Conservation (phyloP, 37 sponge, comb jelly and placozoan species). For the Diacarnus erythraeanus region DNA sequence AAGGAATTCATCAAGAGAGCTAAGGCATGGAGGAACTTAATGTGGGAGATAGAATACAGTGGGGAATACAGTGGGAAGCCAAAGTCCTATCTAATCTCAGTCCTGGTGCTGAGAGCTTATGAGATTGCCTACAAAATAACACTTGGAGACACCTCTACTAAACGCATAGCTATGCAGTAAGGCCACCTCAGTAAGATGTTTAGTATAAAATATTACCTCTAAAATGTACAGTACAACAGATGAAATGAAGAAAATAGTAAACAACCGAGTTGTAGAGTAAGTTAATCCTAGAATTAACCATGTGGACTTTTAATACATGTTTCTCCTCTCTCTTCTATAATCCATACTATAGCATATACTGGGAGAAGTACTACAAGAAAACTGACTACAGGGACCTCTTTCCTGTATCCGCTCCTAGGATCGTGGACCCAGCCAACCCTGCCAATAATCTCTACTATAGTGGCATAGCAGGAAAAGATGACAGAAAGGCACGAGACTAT, state of each 20-base stretch:
- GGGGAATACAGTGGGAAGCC: constrained; percentile 19
- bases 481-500: not conserved
- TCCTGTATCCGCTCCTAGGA: constrained; percentile 29
- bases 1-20: constrained; percentile 54
- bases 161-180: constrained; percentile 1
- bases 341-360: not conserved
- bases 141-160: not conserved
- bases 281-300: not conserved
- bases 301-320: too few species aligned
- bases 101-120: constrained; percentile 44
- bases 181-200: not conserved
- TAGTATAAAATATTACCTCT: not conserved
- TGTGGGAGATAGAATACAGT: not conserved
- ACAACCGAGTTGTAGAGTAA: constrained; percentile 3
- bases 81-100: constrained; percentile 34
- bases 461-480: constrained; percentile 26
- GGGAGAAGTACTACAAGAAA: constrained; percentile 35
- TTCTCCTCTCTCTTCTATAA: too few species aligned
- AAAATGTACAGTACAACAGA: constrained; percentile 17
- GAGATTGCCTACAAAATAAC: constrained; percentile 18
- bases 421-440: constrained; percentile 71
- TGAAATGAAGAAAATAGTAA: constrained; percentile 36
- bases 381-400: not conserved
- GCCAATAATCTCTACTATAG: constrained; percentile 61
- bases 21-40: constrained; percentile 63